Evolutionary conservation across 2,113 vertebrate genomes (phyloP), one percentile per base, ranked within the genome.

Genomic region (Erpornis zantholeuca): DNA sequence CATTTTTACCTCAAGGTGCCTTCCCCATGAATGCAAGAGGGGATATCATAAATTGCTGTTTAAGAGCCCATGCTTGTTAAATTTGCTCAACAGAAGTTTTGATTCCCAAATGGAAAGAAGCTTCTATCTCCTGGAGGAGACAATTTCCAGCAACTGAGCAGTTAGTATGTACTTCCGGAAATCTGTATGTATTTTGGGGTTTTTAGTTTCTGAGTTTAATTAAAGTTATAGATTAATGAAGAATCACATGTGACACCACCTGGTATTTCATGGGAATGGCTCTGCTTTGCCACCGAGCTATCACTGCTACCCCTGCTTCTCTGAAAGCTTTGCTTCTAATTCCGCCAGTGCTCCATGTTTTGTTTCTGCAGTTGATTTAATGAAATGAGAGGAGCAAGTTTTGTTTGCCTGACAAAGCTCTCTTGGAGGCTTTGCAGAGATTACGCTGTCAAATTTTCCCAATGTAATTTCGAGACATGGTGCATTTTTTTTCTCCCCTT

Each of bases 331-430:
- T n/a, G 33, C 50, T 87, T 40, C 68, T 16, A 15, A 19, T 70
- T 40, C 31, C 11, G 23, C 35, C 5, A 14, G 12, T 61, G 35
- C 40, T 77, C 63, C 73, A 28, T 2, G 8, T 88, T 86, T 85
- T 54, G 9, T 61, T 88, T 77, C 60, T 54, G 44, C n/a, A 68
- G 45, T 12, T 86, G 87, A 64, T 78, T 73, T 71, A 75, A 78
- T 24, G 27, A 88, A 87, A 79, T 77, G 54, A 90, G 77, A 76
- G 12, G 49, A 73, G 33, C 22, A 73, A 84, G 68, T 93, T 93
- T 71, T 71, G 45, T 82, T 90, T 88, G 61, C 69, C 44, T 14
- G 5, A 52, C 56, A 54, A 71, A 84, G 75, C 47, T 79, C 21
- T 52, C 63, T 54, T 10, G 12, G 36, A 92, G 42, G 83, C 47